A percentile compares a stretch with the other conserved stretches of the same genome.
Evolutionary conservation across 2,113 vertebrate genomes (phyloP).

Genomic region (Gulo gulo): DNA sequence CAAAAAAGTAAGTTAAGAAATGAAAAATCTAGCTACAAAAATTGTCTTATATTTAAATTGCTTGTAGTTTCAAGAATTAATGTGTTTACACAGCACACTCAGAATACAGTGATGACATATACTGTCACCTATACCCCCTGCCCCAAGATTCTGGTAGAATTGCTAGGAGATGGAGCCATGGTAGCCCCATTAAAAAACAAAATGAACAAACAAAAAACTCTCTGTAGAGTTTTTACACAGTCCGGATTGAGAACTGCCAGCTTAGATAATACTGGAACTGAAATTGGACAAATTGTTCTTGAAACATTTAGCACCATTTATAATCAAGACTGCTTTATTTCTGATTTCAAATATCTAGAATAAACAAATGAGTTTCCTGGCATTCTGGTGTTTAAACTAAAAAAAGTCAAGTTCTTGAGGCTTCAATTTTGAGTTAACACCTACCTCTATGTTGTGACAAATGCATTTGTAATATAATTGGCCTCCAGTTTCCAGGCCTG

Average conservation of each 20-base stretch:
- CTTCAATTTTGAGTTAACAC: neutral
- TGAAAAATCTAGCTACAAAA: neutral
- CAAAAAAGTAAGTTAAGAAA: constrained; percentile 23
- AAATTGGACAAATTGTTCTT: neutral
- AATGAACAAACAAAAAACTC: neutral
- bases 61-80: neutral
- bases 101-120: neutral
- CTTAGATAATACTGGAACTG: neutral
- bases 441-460: neutral
- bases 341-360: neutral
- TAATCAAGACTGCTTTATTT: constrained; percentile 16
- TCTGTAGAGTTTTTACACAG: neutral
- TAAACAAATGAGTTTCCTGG: neutral
- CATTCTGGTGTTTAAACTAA: constrained; percentile 9
- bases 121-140: neutral
- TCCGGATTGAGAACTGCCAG: neutral
- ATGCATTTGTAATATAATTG: constrained; percentile 9
- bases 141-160: neutral
- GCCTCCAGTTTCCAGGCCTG: neutral
- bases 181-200: neutral
- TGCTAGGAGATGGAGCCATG: neutral
- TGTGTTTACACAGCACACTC: neutral
- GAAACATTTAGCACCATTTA: neutral
- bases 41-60: neutral
- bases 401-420: neutral